These are phyloP conservation scores for Bombyx mori DNA, from an alignment of 1,140 invertebrate species.

Conservation along the genomic window DNA sequence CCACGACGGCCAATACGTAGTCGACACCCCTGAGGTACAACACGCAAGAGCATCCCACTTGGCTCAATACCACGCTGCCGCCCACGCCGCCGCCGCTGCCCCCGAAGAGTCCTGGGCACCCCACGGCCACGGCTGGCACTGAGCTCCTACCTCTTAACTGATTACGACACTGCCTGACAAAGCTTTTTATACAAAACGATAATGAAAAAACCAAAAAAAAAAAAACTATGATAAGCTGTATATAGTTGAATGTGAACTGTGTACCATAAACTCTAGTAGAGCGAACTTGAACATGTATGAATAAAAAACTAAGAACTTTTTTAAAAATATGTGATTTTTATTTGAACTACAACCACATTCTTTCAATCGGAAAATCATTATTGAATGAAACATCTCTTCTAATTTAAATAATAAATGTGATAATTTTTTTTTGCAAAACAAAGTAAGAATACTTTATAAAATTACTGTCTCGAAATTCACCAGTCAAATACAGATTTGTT, in stretches of 20 bases:
- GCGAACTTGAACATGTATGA: slow-evolving; percentile 42
- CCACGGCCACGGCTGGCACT: slow-evolving; percentile 53
- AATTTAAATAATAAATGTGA: no score
- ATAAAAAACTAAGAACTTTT: slow-evolving; percentile 43
- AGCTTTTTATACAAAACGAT: slow-evolving; percentile 60
- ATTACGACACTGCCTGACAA: slow-evolving; percentile 37
- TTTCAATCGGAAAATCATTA: not conserved
- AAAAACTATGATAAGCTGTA: slow-evolving; percentile 50
- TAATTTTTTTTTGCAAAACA: no score
- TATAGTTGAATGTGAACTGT: slow-evolving; percentile 57
- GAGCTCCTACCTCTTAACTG: slow-evolving; percentile 48
- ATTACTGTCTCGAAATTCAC: no score
- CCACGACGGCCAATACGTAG: slow-evolving; percentile 67
- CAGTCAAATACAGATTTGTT: no score
- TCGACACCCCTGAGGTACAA: slow-evolving; percentile 66
- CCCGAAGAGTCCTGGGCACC: slow-evolving; percentile 53
- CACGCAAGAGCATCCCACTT: slow-evolving; percentile 63
- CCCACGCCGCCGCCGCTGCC: slow-evolving; percentile 50
- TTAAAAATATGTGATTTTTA: slow-evolving; percentile 3
- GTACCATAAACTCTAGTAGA: slow-evolving; percentile 52
- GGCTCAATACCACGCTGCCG: slow-evolving; percentile 50
- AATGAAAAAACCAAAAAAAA: slow-evolving; percentile 51
- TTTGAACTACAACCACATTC: not conserved
- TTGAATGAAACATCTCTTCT: not conserved
- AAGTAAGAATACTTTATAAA: no score